Conservation (phyloP, 2,113 vertebrate genomes). For the Chaetodon trifascialis region DNA sequence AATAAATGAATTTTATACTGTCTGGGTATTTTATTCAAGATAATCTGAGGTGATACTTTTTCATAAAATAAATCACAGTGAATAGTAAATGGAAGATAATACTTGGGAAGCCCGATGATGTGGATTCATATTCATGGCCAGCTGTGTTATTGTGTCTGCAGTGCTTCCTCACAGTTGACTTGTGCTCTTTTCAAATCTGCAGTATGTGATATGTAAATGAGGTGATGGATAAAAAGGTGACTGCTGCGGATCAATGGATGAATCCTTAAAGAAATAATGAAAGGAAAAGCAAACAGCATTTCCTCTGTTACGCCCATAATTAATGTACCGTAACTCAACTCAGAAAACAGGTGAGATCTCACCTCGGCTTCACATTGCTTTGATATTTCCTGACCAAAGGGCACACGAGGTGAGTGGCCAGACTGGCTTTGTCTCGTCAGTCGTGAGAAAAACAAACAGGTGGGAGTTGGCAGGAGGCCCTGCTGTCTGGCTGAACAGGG, state of each 20-base stretch:
- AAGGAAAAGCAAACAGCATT: background rate
- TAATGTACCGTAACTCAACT: background rate
- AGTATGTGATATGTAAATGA: background rate
- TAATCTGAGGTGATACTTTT: background rate
- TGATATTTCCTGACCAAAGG: constrained; percentile 12
- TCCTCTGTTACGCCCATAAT: background rate
- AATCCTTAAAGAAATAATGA: background rate
- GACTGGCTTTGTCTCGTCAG: constrained; percentile 18
- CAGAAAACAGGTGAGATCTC: background rate
- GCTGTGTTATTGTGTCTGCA: background rate
- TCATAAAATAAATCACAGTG: background rate
- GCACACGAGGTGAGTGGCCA: background rate
- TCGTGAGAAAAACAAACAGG: constrained; percentile 7
- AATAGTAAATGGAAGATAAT: background rate
- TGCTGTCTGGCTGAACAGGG: constrained; percentile 14
- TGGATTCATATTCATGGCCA: background rate
- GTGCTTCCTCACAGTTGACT: background rate
- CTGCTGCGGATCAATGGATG: background rate
- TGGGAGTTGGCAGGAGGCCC: constrained; percentile 23
- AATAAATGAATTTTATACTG: background rate
- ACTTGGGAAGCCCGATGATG: background rate
- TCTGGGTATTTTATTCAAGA: background rate
- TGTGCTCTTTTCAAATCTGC: background rate
- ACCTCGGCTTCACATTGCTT: background rate
- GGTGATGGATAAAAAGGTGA: background rate